phyloP scores from a whole-genome alignment of 2,113 vertebrate species.

The Struthidea cinerea region DNA sequence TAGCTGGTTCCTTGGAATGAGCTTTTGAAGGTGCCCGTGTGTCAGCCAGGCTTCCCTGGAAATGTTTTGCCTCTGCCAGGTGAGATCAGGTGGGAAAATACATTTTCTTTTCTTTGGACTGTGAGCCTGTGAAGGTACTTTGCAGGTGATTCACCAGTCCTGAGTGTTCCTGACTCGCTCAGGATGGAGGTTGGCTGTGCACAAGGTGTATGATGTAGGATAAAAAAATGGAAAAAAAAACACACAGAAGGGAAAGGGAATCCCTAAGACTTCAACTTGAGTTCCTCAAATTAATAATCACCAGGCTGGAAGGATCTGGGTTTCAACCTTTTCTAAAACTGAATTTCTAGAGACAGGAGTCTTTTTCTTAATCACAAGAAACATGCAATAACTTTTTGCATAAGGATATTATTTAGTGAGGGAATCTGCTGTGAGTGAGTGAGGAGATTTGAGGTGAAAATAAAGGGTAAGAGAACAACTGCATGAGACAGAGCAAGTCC shows the following conservation, averaged over 20 bases:
- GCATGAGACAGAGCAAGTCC: background rate
- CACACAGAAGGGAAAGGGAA: background rate
- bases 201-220: background rate
- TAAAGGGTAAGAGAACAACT: background rate
- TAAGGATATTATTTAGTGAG: background rate
- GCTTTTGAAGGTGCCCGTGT: background rate
- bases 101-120: background rate
- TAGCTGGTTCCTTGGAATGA: background rate
- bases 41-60: background rate
- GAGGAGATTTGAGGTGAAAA: background rate
- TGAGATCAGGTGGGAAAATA: background rate
- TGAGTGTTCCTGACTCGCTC: background rate
- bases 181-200: background rate
- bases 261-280: background rate
- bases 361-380: background rate
- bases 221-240: background rate
- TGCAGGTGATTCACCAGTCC: background rate
- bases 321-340: background rate
- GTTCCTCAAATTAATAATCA: background rate
- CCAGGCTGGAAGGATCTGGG: background rate
- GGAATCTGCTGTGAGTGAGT: background rate
- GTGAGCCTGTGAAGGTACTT: background rate
- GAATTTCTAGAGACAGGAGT: background rate
- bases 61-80: background rate
- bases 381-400: accelerated